Evolutionary conservation across 2,888 invertebrate species (phyloP), one percentile per base, ranked within the genome.

Genomic region (Xylophagus ater): DNA sequence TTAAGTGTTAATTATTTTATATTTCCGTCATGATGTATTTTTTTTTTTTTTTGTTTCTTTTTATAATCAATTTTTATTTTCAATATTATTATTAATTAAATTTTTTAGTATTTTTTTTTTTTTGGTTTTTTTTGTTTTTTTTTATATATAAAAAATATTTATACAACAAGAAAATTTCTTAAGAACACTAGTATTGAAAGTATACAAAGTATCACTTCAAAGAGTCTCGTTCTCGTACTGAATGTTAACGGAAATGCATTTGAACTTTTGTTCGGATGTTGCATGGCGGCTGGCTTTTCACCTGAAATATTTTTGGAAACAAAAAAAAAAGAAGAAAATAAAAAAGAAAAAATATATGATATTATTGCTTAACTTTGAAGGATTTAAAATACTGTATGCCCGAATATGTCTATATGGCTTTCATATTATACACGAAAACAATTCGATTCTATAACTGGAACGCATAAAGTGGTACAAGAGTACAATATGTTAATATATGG

Each of bases 271-370:
- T 78, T 78, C 29, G 78, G 78, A 49, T 78, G 78, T 52, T 80
- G 78, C 78, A 80, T 79, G 1, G 80, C 80, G 18, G 79, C 79
- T 45, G 78, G 78, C 26, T 78, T 78, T 57, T 80, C 79, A 59
- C 78, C 79, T 80, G 70, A 41, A 67, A 65, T 12, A n/a, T n/a
- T n/a, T n/a, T n/a, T n/a, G n/a, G n/a, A n/a, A n/a, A n/a, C n/a
- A 15, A 23, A 41, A 25, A 30, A 32, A 37, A 40, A 9, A 30
- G 9, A 32, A 19, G 17, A 9, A 24, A 25, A 20, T 14, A 20
- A 29, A 6, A 19, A 10, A 28, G 12, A 14, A 17, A 23, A 14
- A 21, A 7, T 23, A 15, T 24, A 20, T 8, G 15, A 10, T n/a
- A n/a, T 10, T 35, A 35, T 6, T 2, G 3, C 28, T 23, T 8